Base-by-base conservation (phyloP, 2,113 vertebrate genomes). In the Anoura caudifer region DNA sequence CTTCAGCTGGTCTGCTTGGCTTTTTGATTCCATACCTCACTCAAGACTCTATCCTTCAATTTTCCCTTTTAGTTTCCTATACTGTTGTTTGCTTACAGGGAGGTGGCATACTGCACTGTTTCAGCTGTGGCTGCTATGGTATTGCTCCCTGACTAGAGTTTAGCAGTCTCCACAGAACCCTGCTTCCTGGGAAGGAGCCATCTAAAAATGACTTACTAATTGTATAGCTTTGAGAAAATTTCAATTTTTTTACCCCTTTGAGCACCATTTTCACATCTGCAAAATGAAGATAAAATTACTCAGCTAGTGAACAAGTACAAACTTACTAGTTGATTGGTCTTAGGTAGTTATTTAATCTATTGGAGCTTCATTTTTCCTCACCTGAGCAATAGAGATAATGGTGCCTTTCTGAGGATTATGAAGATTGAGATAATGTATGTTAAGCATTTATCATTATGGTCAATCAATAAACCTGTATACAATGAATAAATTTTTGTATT, bases 231-330 rank as follows among this genome's bases (percentile, higher is more conserved):
- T 88, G 47, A 59, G 15, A 56, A 95, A 65, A 79, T 70, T 79
- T 80, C 47, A 41, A 89, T 73, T 93, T 75, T 52, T 91, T 65
- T 67, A 1, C 13, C 3, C 76, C 47, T 17, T 4, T 69, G 17
- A 67, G 45, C 4, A 61, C 97, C 38, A 86, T 77, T 77, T 96
- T 83, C 1, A 36, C 59, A 52, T 87, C n/a, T 92, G 31, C 7
- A 94, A 83, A 94, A 90, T 92, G 24, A 87, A 90, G 59, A 90
- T 86, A 93, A 93, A 95, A 86, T 88, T 54, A 91, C 12, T 93
- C 38, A 91, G 10, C 16, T 84, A 85, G 52, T 67, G 28, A 96
- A 67, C 38, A 90, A 91, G 59, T 52, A 85, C 15, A 91, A n/a
- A 65, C 43, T 65, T 88, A 43, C 13, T 47, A 90, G 15, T 11